Conservation (phyloP, 1,140 invertebrate species). For the Oedothorax gibbosus region DNA sequence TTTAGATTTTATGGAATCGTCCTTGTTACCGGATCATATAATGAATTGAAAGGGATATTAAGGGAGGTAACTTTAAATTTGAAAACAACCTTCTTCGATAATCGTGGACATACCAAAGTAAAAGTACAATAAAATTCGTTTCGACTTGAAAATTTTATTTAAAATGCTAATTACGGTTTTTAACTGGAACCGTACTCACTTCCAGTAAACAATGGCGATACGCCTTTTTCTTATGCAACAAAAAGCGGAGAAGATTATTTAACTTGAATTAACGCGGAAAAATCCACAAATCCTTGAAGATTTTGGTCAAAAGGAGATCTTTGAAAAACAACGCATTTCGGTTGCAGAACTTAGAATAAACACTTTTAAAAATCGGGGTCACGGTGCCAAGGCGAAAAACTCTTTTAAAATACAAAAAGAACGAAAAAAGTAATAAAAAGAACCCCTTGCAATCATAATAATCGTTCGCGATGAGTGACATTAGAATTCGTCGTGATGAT, state of each 20-base stretch:
- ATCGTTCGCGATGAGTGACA: slow-evolving; percentile 34
- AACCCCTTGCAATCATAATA: slow-evolving; percentile 29
- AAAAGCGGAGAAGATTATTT: slow-evolving; percentile 2
- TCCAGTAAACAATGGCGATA: not conserved
- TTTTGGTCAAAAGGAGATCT: not conserved
- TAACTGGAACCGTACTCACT: slow-evolving; percentile 21
- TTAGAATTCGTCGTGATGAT: slow-evolving; percentile 17
- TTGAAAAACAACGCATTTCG: not conserved
- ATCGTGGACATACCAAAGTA: too few species aligned
- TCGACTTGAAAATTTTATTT: too few species aligned
- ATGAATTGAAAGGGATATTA: too few species aligned
- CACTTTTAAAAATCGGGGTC: slow-evolving; percentile 26
- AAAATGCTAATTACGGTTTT: not conserved
- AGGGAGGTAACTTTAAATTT: too few species aligned
- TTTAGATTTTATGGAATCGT: too few species aligned
- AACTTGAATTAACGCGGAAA: slow-evolving; percentile 25
- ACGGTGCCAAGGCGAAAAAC: slow-evolving; percentile 43
- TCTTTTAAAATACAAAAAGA: not conserved
- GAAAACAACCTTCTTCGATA: too few species aligned
- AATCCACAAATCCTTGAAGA: slow-evolving; percentile 19
- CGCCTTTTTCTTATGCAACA: slow-evolving; percentile 29
- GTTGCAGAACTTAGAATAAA: slow-evolving; percentile 4
- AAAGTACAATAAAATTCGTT: too few species aligned
- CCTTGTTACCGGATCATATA: too few species aligned
- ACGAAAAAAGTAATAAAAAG: not conserved